Evolutionary conservation across 2,113 vertebrate genomes (phyloP).

Genomic region (Alectura lathami): DNA sequence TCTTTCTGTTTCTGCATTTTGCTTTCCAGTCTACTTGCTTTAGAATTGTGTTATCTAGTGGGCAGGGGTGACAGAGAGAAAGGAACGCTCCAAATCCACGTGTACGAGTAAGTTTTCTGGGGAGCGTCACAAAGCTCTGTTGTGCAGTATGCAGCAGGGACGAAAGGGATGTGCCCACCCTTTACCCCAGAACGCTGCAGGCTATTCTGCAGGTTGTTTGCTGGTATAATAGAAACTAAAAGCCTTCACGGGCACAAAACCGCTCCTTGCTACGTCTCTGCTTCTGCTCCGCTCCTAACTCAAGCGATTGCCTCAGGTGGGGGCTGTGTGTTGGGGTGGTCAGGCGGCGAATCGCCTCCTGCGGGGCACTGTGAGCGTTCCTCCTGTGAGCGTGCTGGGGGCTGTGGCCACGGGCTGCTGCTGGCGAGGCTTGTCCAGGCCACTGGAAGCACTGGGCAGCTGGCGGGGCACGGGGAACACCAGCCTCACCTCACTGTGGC

Average conservation of each 20-base stretch:
- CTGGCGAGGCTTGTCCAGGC: neutral
- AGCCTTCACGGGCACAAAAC: neutral
- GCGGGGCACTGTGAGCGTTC: neutral
- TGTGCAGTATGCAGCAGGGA: neutral
- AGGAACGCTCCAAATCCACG: slow-evolving; percentile 38
- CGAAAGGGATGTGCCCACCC: neutral
- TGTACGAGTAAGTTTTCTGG: slow-evolving; percentile 12
- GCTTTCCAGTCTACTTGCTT: neutral
- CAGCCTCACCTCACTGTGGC: slow-evolving; percentile 4
- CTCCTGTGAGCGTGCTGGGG: neutral
- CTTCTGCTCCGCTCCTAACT: neutral
- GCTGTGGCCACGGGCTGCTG: neutral
- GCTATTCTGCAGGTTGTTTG: neutral
- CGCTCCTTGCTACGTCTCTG: neutral
- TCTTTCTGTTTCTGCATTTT: neutral
- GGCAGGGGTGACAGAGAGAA: slow-evolving; percentile 38
- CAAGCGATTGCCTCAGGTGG: neutral
- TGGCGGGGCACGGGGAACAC: neutral
- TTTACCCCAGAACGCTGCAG: neutral
- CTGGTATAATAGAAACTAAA: neutral
- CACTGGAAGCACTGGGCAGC: neutral
- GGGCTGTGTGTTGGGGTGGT: neutral
- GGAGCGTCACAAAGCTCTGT: slow-evolving; percentile 4
- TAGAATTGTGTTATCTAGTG: neutral
- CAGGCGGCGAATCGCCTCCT: neutral